Evolutionary conservation across 2,888 invertebrate genomes (phyloP).

Genomic region (Leptinotarsa haldemani): DNA sequence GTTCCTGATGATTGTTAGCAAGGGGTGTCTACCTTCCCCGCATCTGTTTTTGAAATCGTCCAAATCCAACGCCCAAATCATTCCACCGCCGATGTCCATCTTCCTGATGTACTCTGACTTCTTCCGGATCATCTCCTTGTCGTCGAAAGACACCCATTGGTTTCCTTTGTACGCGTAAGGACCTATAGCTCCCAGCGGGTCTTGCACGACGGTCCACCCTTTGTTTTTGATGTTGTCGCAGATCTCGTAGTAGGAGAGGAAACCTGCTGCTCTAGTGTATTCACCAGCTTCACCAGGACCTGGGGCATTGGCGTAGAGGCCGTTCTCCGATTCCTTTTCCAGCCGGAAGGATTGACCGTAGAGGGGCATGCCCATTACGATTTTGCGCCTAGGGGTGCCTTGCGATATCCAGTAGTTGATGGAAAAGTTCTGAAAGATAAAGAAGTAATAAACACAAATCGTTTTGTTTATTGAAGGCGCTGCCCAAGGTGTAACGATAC

Average conservation of each 20-base stretch:
- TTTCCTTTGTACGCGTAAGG: conserved; percentile 88
- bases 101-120: conserved; percentile 84
- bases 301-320: conserved; percentile 80
- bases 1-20: conserved; percentile 81
- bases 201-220: conserved; percentile 85
- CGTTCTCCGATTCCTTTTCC: conserved; percentile 71
- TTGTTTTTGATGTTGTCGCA: conserved; percentile 83
- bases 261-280: conserved; percentile 86
- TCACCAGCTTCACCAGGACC: conserved; percentile 87
- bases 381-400: conserved; percentile 83
- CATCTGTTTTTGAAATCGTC: conserved; percentile 88
- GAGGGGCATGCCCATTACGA: conserved; percentile 90
- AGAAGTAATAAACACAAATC: neutral
- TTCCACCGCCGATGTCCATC: conserved; percentile 83
- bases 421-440: conserved; percentile 77
- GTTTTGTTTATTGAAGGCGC: too few species aligned
- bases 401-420: conserved; percentile 90
- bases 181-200: conserved; percentile 82
- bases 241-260: conserved; percentile 91
- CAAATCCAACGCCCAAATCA: conserved; percentile 92
- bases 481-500: too few species aligned
- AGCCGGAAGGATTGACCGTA: conserved; percentile 89
- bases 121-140: conserved; percentile 79
- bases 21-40: conserved; percentile 83
- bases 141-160: conserved; percentile 92